Conservation (phyloP, 2,113 vertebrate species). For the Lichenostomus cassidix region DNA sequence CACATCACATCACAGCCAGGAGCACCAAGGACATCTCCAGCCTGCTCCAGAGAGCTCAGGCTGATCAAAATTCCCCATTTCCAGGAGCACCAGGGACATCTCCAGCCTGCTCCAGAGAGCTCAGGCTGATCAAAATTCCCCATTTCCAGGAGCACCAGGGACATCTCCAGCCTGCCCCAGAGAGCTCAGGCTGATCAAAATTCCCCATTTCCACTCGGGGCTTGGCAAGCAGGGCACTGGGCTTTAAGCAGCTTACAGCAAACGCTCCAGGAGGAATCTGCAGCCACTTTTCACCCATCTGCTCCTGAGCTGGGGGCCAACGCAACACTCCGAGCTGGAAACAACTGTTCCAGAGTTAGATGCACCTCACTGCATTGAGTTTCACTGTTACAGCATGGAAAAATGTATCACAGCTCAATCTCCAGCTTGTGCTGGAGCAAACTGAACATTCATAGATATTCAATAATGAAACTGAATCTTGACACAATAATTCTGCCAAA, state of each 20-base stretch:
- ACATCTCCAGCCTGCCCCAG: not conserved
- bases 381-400: not conserved
- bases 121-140: not conserved
- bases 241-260: not conserved
- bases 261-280: not conserved
- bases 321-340: not conserved
- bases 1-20: not conserved
- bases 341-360: fast-evolving
- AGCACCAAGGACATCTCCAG: too few species aligned
- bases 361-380: not conserved
- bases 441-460: not conserved
- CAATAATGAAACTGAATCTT: not conserved
- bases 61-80: not conserved
- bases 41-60: not conserved
- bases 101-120: not conserved
- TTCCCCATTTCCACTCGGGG: not conserved
- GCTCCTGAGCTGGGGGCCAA: not conserved
- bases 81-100: not conserved
- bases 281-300: not conserved
- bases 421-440: not conserved
- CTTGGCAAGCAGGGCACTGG: not conserved
- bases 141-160: not conserved
- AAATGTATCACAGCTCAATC: not conserved
- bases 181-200: not conserved
- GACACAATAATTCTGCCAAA: not conserved